These are phyloP conservation scores for Lepidurus apus DNA, from an alignment of 1,140 invertebrate species.

Conservation along the genomic window DNA sequence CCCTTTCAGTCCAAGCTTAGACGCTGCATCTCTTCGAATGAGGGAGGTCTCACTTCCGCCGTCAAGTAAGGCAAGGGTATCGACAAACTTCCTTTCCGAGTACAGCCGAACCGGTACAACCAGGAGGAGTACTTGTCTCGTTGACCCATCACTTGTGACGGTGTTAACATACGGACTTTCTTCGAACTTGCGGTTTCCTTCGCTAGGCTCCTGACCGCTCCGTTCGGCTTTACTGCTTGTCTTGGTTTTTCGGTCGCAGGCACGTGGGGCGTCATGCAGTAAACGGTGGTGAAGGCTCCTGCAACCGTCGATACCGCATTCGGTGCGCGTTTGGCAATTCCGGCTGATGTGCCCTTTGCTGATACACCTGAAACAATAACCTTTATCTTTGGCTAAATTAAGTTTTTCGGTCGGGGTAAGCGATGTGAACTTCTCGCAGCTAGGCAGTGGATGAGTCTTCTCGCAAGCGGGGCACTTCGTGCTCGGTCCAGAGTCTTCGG, in stretches of 20 bases:
- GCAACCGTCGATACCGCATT: background rate
- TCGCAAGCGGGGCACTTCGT: too few species aligned
- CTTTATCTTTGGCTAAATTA: background rate
- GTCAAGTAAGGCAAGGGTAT: slow-evolving; percentile 5
- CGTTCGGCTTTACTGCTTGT: background rate
- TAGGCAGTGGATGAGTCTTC: too few species aligned
- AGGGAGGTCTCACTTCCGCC: background rate
- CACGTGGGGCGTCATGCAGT: background rate
- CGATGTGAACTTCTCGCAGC: too few species aligned
- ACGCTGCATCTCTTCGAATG: slow-evolving; percentile 4
- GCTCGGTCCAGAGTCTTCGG: too few species aligned
- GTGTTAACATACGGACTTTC: background rate
- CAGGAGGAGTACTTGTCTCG: background rate
- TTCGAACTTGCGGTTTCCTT: background rate
- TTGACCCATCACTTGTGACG: background rate
- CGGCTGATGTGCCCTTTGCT: background rate
- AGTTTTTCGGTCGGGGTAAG: too few species aligned
- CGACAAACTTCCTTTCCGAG: background rate
- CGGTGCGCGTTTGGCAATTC: background rate
- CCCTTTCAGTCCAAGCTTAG: slow-evolving; percentile 4
- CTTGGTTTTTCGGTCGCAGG: background rate
- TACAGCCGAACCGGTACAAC: slow-evolving; percentile 11
- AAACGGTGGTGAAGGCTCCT: background rate
- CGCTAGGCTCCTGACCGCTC: background rate
- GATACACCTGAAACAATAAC: background rate